Evolutionary conservation across 2,113 vertebrate species (phyloP), one percentile per base, ranked within the genome.

Genomic region (human): DNA sequence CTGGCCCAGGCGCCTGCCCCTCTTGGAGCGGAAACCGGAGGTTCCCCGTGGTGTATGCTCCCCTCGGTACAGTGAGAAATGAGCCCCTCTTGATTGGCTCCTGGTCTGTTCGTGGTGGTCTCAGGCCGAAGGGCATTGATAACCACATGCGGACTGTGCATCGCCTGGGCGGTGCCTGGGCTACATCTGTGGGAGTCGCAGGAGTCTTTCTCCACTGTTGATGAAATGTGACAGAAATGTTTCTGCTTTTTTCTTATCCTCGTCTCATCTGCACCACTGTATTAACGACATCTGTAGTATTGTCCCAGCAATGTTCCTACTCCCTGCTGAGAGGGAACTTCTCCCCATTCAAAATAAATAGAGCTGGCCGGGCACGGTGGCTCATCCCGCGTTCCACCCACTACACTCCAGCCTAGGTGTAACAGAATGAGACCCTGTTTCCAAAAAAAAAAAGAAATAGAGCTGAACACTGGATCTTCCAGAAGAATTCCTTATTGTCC

Each of bases 1-100:
- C 25, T 52, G 75, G 22, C 40, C 40, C 43, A 32, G 75, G 43
- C 72, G 5, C 86, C 7, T 35, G 45, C 2, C 35, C 57, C 35
- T 20, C 57, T 50, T 35, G 45, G 17, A 18, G 35, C 45, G 35
- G 45, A 40, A 30, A 32, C 76, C 20, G 18, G 11, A 18, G 3
- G 17, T 18, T 61, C 59, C 82, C 17, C 48, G 35, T 35, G 38
- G 14, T 3, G 30, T 1, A 6, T 8, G 23, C 12, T 55, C 10
- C 10, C 45, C 57, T 23, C n/a, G 13, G 73, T 30, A 7, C 22
- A 4, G 14, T 5, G 12, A n/a, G 22, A 11, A 0, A 0, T 0
- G 25, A 22, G 8, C 64, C 3, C 64, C 35, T 3, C 8, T 48
- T 1, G 27, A 6, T 4, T 23, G 1, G 35, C 55, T 14, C 2